A percentile compares a stretch with the other conserved stretches of the same genome.
Conservation (phyloP, 2,113 vertebrate genomes). For the Trogon surrucura region DNA sequence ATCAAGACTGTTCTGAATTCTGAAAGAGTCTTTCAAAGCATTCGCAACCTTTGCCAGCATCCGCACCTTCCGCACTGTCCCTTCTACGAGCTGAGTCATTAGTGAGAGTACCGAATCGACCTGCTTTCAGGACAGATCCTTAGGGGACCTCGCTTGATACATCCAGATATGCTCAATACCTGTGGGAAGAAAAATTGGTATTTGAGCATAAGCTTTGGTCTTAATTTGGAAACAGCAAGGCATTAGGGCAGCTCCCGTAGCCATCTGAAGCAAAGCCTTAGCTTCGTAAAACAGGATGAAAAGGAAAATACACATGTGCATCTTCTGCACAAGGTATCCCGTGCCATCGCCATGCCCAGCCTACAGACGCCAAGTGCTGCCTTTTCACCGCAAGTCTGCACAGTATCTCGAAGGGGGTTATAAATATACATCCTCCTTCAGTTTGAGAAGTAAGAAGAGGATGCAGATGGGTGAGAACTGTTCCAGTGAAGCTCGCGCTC, state of each 20-base stretch:
- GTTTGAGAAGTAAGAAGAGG: slow-evolving; percentile 28
- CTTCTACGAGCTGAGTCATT: background rate
- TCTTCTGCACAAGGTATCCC: background rate
- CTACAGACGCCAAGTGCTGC: rapidly evolving
- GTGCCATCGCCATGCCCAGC: background rate
- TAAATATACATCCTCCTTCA: slow-evolving; percentile 52
- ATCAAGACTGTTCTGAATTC: background rate
- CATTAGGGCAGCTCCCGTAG: background rate
- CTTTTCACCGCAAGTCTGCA: background rate
- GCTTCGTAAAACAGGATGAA: background rate
- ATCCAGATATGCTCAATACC: background rate
- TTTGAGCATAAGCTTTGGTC: background rate
- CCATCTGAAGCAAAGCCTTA: background rate
- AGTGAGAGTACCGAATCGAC: background rate
- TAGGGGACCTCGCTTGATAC: background rate
- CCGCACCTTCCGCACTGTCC: background rate
- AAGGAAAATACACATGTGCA: background rate
- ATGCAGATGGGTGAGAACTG: slow-evolving; percentile 64
- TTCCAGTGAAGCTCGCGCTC: slow-evolving; percentile 53
- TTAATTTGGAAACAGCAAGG: background rate
- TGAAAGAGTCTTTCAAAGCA: background rate
- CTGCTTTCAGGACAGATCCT: slow-evolving; percentile 14
- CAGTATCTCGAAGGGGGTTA: background rate
- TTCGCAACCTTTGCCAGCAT: background rate
- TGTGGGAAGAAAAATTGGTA: background rate